Conservation (phyloP, 2,888 invertebrate genomes). For the Neoitamus cyanurus region DNA sequence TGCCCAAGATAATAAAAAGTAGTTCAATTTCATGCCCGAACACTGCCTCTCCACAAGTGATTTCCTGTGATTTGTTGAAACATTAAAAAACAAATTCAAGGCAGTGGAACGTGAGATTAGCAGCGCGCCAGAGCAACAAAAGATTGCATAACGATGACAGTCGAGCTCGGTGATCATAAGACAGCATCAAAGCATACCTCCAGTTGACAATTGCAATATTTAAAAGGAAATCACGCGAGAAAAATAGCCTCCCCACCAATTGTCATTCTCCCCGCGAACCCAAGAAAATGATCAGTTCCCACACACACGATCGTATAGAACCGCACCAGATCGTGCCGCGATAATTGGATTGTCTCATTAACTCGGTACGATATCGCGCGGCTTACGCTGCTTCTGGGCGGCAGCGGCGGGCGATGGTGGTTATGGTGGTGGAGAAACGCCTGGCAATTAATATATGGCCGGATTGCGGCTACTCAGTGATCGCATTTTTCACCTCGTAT, state of each 20-base stretch:
- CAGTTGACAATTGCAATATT: slow-evolving; percentile 10
- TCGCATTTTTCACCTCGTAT: slow-evolving; percentile 33
- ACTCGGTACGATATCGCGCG: neutral
- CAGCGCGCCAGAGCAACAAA: neutral
- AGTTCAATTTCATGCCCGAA: neutral
- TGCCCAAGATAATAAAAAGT: neutral
- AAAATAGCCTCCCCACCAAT: neutral
- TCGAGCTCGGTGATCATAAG: neutral
- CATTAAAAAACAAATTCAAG: neutral
- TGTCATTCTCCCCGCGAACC: neutral
- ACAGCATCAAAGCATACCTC: neutral
- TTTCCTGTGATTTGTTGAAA: neutral
- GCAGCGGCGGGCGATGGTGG: neutral
- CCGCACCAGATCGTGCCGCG: neutral
- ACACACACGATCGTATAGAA: neutral
- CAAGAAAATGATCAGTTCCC: slow-evolving; percentile 13
- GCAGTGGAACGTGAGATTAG: slow-evolving; percentile 3
- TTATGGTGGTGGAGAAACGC: neutral
- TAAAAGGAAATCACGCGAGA: neutral
- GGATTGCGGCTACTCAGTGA: slow-evolving; percentile 27
- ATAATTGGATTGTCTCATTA: slow-evolving; percentile 25
- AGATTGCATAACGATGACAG: neutral
- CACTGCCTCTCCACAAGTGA: neutral
- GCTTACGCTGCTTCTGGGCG: neutral
- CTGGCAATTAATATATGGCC: neutral